A percentile compares a stretch with the other conserved stretches of the same genome.
phyloP scores from a whole-genome alignment of 2,113 vertebrate genomes.

The Eidolon helvum region DNA sequence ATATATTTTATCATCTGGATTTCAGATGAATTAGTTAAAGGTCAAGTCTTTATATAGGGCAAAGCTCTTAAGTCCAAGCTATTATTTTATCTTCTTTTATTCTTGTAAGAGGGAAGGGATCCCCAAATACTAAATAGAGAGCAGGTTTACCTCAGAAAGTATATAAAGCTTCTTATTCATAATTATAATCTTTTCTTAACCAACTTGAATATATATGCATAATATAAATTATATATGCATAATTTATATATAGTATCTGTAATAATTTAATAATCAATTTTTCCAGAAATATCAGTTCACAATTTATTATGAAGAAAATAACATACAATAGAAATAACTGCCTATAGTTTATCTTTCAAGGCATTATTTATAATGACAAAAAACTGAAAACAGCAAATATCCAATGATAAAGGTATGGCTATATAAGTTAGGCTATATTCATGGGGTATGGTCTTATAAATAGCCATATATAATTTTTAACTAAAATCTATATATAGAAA shows the following conservation, averaged over 20 bases:
- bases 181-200: neutral
- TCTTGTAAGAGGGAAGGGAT: neutral
- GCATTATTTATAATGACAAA: neutral
- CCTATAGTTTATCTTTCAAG: neutral
- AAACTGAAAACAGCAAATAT: neutral
- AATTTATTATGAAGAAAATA: neutral
- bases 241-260: neutral
- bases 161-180: neutral
- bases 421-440: neutral
- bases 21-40: constrained; percentile 31
- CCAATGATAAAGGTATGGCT: neutral
- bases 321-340: neutral
- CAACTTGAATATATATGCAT: neutral
- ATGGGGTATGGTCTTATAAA: neutral
- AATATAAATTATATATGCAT: neutral
- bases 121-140: neutral
- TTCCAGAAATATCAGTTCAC: neutral
- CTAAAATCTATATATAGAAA: neutral
- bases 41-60: neutral
- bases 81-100: constrained; percentile 19
- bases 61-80: neutral
- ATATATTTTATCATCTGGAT: neutral
- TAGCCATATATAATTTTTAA: neutral
- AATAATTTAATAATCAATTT: neutral
- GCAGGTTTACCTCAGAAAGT: neutral